Evolutionary conservation across 2,888 invertebrate species (phyloP), one percentile per base, ranked within the genome.

Genomic region (Zaprionus bogoriensis): DNA sequence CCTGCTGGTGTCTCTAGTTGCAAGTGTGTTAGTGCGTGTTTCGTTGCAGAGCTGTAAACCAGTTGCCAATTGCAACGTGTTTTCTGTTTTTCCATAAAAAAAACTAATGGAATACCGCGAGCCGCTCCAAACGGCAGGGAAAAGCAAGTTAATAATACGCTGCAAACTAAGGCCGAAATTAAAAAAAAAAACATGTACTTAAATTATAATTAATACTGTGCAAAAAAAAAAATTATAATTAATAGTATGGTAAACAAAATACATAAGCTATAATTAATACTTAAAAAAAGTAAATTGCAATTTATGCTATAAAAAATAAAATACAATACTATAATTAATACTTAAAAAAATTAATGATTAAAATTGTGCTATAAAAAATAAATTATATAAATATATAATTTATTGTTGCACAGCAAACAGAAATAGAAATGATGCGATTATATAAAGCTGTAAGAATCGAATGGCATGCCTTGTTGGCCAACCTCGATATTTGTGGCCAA

Each of bases 21-120:
- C 32, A 28, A 10, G 19, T 54, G 36, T 57, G 45, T 52, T 45
- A 44, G 62, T 57, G 69, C 45, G 50, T 54, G 47, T 64, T 46
- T 67, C 75, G 80, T 79, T 85, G 83, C 86, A 79, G 76, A 86
- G 83, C 77, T 83, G 83, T 86, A 80, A 86, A 80, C 86, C 86
- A 80, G 80, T 80, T 80, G 86, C 77, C 77, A 80, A 80, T 80
- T 80, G 87, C 80, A 80, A 86, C 80, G 80, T 86, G 79, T 80
- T 81, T 77, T 66, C 58, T 64, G 66, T 64, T 36, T 54, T 53
- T 54, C 48, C 58, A 63, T 73, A 67, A 53, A 53, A 67, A 66
- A 57, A 36, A 17, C 38, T n/a, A 12, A 32, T 36, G 14, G 17
- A 36, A n/a, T 20, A 61, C n/a, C 22, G 46, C 36, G 17, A 64